Evolutionary conservation across 53 echinoderm and acorn worm species (phyloP), one percentile per base, ranked within the genome.

Genomic region (Patiria pectinifera): DNA sequence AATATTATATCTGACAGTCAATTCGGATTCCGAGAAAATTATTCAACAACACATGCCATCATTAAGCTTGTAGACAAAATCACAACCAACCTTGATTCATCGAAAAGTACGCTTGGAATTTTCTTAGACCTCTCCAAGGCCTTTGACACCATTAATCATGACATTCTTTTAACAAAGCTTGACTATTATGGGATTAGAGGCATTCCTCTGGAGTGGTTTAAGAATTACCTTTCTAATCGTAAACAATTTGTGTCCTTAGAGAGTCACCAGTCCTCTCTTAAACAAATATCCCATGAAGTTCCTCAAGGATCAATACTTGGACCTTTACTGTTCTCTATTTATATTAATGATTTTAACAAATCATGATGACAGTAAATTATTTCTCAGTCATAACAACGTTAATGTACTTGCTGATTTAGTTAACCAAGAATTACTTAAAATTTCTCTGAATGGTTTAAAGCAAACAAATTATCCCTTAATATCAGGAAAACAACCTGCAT

Each of bases 81-180:
- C 21, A 74, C 74, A 74, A 74, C 74, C 21, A 74, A 74, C 21
- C 74, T 74, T 74, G 74, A 74, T 74, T 74, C 47, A 16, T 53
- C 81, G 2, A 46, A 81, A 81, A 81, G 81, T 1, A 82, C 16
- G 19, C 59, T 82, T 82, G 82, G 82, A 58, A 35, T 35, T 35
- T 35, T 35, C 35, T 35, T 35, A 35, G 35, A 35, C 35, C 35
- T 35, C 1, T 35, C 82, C 2, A 82, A 48, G 82, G 82, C 82
- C 58, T 82, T 82, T 82, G 82, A 82, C 21, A 82, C 82, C 82
- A 58, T 82, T 53, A 82, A 82, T 58, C 82, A 82, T 48, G 82
- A 82, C 19, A 82, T 82, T 82, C 58, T 82, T 53, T 19, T 82
- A 58, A 15, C 48, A 14, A 82, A 82, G 10, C 21, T 82, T 4